A percentile compares a stretch with the other conserved stretches of the same genome.
Conservation (phyloP, 2,113 vertebrate genomes). For the Callorhinus ursinus region DNA sequence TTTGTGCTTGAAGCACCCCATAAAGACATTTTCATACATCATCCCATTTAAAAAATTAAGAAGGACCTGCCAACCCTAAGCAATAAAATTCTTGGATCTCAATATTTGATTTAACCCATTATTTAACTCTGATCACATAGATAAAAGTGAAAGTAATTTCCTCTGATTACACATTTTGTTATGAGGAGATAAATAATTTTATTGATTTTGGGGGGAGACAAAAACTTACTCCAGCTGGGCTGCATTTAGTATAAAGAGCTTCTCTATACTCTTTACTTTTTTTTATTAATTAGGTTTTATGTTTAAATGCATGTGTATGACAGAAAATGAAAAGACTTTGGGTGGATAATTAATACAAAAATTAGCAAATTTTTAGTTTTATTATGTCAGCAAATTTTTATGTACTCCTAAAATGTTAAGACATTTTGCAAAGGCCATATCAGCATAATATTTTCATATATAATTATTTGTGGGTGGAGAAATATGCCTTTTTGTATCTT, state of each 20-base stretch:
- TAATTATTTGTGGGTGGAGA: slow-evolving; percentile 31
- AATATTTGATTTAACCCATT: neutral
- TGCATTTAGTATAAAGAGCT: neutral
- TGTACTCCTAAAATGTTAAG: slow-evolving; percentile 32
- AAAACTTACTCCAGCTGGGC: neutral
- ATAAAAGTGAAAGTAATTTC: slow-evolving; percentile 9
- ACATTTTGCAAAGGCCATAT: slow-evolving; percentile 63
- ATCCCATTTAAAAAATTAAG: neutral
- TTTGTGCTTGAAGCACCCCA: neutral
- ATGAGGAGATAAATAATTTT: neutral
- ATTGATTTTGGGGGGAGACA: neutral
- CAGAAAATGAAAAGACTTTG: slow-evolving; percentile 24
- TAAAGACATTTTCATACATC: neutral
- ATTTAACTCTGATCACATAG: neutral
- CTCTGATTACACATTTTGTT: neutral
- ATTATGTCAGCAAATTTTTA: slow-evolving; percentile 44
- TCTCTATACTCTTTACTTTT: neutral
- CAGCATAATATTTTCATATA: slow-evolving; percentile 40
- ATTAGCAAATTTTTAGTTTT: slow-evolving; percentile 60
- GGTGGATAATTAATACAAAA: slow-evolving; percentile 24
- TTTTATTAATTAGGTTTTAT: neutral
- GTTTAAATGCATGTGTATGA: neutral
- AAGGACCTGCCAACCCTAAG: neutral
- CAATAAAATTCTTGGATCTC: neutral
- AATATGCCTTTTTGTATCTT: neutral